Percentiles rank a stretch among this genome's conserved stretches.
Evolutionary conservation across 2,113 vertebrate genomes (phyloP).

Genomic region (Muscicapa adusta): DNA sequence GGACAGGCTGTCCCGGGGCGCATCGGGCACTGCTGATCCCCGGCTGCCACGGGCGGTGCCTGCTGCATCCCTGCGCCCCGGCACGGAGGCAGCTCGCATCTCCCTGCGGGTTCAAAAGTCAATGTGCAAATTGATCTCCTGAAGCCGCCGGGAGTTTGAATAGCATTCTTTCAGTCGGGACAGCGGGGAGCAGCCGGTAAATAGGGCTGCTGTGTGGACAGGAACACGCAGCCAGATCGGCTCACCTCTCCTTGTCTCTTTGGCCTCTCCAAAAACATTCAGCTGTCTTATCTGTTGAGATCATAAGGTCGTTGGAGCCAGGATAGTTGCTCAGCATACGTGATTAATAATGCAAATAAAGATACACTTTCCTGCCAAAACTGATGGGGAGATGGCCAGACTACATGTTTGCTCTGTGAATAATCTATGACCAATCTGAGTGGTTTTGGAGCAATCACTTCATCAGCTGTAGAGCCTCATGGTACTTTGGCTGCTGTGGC

Average conservation of each 20-base stretch:
- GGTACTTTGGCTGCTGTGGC: background rate
- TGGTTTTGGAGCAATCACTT: background rate
- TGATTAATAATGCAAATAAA: background rate
- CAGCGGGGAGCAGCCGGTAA: background rate
- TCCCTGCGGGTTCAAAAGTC: background rate
- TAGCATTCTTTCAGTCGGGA: background rate
- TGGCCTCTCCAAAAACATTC: background rate
- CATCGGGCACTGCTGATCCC: background rate
- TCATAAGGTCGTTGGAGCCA: background rate
- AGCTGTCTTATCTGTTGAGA: background rate
- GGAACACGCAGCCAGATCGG: background rate
- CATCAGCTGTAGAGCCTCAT: background rate
- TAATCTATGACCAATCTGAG: background rate
- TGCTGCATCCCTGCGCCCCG: background rate
- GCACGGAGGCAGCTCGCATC: background rate
- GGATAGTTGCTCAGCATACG: background rate
- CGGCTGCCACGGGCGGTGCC: accelerated
- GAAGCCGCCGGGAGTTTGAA: background rate
- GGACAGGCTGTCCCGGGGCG: background rate
- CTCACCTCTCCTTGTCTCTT: background rate
- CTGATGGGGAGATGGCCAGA: background rate
- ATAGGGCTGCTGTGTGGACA: background rate
- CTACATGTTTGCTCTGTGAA: background rate
- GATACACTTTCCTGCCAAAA: background rate
- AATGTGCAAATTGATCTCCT: background rate